These are phyloP conservation scores for Sceloporus undulatus DNA, from an alignment of 2,113 vertebrate genomes.

Conservation along the genomic window DNA sequence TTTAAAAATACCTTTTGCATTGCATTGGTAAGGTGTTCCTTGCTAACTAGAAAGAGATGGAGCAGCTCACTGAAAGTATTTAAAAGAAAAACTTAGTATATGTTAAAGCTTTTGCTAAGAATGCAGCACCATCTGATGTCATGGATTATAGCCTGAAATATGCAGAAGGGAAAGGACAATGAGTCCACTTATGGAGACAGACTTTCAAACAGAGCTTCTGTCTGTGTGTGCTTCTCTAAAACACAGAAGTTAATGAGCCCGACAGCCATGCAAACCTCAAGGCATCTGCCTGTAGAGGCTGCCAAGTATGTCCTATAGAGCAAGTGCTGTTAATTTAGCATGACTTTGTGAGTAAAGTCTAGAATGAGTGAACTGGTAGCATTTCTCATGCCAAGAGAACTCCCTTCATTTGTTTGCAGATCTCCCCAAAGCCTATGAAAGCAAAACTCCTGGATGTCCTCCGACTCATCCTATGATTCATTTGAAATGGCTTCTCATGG, in stretches of 20 bases:
- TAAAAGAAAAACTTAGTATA: not conserved
- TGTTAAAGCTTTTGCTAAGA: not conserved
- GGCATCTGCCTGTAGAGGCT: not conserved
- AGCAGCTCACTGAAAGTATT: not conserved
- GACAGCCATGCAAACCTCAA: not conserved
- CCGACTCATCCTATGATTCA: not conserved
- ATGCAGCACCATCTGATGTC: not conserved
- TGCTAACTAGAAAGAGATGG: not conserved
- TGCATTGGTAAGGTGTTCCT: not conserved
- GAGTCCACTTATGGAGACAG: not conserved
- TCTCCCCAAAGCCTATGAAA: slow-evolving; percentile 17
- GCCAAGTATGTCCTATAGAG: slow-evolving; percentile 8
- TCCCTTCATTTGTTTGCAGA: not conserved
- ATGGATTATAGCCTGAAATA: rapidly evolving
- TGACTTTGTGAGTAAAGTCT: slow-evolving; percentile 19
- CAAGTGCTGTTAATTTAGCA: slow-evolving; percentile 2
- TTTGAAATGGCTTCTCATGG: slow-evolving; percentile 7
- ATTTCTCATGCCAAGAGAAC: not conserved
- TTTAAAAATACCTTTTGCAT: not conserved
- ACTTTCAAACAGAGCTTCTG: not conserved
- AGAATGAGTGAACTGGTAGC: slow-evolving; percentile 2
- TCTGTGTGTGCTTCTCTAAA: not conserved
- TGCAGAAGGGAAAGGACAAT: not conserved
- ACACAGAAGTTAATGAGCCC: not conserved
- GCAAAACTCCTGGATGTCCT: not conserved